phyloP scores from a whole-genome alignment of 2,797 vertebrate species.

The Arnoldichthys spilopterus region DNA sequence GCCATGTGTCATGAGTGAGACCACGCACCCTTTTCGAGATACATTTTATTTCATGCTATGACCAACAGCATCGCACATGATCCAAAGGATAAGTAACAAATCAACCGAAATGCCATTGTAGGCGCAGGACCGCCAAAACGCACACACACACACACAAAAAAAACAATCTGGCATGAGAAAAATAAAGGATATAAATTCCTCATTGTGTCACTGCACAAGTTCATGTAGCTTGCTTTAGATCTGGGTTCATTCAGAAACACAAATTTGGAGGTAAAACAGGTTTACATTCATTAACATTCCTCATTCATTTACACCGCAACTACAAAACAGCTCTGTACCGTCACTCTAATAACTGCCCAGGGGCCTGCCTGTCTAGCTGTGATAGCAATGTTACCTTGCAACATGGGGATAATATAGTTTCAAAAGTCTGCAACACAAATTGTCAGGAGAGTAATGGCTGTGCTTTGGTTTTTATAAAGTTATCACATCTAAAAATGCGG shows the following conservation, averaged over 20 bases:
- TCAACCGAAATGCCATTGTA: conserved; percentile 61
- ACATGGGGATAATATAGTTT: background rate
- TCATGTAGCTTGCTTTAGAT: background rate
- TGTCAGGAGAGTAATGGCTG: conserved; percentile 17
- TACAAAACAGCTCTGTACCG: conserved; percentile 20
- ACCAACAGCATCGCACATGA: conserved; percentile 60
- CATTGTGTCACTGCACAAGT: conserved; percentile 10
- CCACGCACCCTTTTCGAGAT: conserved; percentile 51
- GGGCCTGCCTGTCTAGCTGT: background rate
- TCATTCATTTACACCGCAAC: background rate
- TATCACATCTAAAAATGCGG: conserved; percentile 43
- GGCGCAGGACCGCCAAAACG: conserved; percentile 17
- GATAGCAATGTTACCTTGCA: conserved; percentile 24
- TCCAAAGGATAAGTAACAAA: conserved; percentile 38
- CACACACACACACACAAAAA: conserved; percentile 4
- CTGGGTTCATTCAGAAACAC: conserved; percentile 18
- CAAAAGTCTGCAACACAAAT: conserved; percentile 29
- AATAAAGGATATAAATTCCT: conserved; percentile 18
- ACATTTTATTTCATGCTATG: conserved; percentile 80
- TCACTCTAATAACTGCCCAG: background rate
- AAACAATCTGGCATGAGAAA: conserved; percentile 45
- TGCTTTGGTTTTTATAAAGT: conserved; percentile 53
- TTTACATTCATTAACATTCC: conserved; percentile 71
- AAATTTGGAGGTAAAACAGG: conserved; percentile 50
- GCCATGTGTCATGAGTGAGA: background rate